phyloP scores from a whole-genome alignment of 2,888 invertebrate genomes.

The Diarsia mendica region DNA sequence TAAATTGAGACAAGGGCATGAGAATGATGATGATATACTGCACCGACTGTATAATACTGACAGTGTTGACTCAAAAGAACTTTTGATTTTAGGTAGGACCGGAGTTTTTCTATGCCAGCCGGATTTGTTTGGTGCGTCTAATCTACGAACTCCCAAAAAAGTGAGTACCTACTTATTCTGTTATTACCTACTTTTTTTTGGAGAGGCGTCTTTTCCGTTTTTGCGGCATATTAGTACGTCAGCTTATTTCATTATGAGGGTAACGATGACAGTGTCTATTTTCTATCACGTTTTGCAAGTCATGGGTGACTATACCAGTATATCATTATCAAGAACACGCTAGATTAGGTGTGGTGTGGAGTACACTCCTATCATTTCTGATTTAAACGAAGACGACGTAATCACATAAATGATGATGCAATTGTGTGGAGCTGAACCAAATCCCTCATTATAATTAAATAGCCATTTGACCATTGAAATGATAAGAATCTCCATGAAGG shows the following conservation, averaged over 20 bases:
- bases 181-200: conserved; percentile 5
- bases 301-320: conserved; percentile 27
- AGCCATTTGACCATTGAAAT: conserved; percentile 21
- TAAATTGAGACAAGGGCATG: too few species aligned
- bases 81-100: neutral
- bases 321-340: conserved; percentile 33
- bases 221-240: conserved; percentile 22
- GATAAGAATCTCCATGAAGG: conserved; percentile 27
- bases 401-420: conserved; percentile 26
- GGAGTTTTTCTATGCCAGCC: neutral
- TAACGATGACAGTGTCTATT: conserved; percentile 37
- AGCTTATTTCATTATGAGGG: conserved; percentile 1
- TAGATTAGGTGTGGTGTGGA: conserved; percentile 29
- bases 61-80: neutral
- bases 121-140: neutral
- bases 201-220: neutral
- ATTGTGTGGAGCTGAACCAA: conserved; percentile 14
- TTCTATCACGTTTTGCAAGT: conserved; percentile 37
- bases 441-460: conserved; percentile 23
- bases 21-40: too few species aligned
- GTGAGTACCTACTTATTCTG: neutral
- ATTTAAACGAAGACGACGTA: conserved; percentile 1
- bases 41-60: neutral
- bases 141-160: conserved; percentile 1
- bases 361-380: neutral